Percentiles rank a stretch among this genome's conserved stretches.
These are phyloP conservation scores for Chiloscyllium punctatum DNA, from an alignment of 2,797 vertebrate species.

Conservation along the genomic window DNA sequence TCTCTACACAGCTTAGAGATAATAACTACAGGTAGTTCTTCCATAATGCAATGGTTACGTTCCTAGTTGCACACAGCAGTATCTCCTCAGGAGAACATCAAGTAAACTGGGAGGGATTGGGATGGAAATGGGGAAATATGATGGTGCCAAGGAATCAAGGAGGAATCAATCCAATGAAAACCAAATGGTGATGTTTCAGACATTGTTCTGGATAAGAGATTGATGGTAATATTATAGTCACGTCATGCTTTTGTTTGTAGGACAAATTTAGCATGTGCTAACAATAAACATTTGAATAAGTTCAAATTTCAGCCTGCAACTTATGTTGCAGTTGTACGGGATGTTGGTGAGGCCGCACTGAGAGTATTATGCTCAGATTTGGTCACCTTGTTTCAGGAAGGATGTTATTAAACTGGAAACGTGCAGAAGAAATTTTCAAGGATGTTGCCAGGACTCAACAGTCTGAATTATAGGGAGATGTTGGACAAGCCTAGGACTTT, in stretches of 20 bases:
- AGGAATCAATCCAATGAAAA: neutral
- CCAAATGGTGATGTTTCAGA: neutral
- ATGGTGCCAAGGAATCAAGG: neutral
- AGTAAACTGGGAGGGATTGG: neutral
- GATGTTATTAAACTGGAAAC: too few relatives aligned
- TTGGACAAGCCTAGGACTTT: too few relatives aligned
- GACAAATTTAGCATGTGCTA: neutral
- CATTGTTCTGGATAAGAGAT: neutral
- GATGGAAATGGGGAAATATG: neutral
- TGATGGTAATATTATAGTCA: neutral
- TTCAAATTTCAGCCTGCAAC: neutral
- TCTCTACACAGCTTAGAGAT: neutral
- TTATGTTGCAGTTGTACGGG: neutral
- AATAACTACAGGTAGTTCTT: neutral
- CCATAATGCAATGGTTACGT: too few relatives aligned
- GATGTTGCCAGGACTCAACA: too few relatives aligned
- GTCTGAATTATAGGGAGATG: too few relatives aligned
- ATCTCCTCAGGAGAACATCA: neutral
- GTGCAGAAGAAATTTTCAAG: too few relatives aligned
- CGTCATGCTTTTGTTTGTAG: neutral
- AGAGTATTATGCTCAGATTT: too few relatives aligned
- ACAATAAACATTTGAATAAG: neutral
- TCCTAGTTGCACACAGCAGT: neutral
- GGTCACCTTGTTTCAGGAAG: too few relatives aligned
- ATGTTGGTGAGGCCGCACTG: too few relatives aligned